Conservation (phyloP, 1,140 invertebrate species). For the Neotoxoptera formosana region DNA sequence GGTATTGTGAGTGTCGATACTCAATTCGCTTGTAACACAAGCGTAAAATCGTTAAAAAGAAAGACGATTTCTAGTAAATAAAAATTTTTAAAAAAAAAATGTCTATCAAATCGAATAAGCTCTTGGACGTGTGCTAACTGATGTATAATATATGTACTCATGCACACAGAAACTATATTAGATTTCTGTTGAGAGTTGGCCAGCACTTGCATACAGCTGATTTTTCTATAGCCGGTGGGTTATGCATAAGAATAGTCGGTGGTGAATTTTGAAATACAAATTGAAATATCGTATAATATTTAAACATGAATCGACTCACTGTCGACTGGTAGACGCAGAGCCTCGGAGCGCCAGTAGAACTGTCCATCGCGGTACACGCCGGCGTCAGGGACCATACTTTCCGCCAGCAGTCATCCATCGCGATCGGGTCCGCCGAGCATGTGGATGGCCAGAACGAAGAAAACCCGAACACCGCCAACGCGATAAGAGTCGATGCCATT, state of each 20-base stretch:
- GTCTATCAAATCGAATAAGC: background rate
- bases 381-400: slow-evolving; percentile 41
- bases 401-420: slow-evolving; percentile 44
- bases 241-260: background rate
- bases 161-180: background rate
- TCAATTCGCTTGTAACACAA: background rate
- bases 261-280: background rate
- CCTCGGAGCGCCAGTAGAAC: background rate
- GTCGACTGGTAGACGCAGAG: slow-evolving; percentile 11
- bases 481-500: background rate
- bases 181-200: background rate
- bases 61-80: background rate
- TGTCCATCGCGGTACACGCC: background rate
- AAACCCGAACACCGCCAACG: background rate
- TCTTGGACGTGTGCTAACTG: background rate
- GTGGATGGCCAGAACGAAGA: too few relatives aligned
- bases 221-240: background rate
- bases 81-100: background rate
- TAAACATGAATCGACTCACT: slow-evolving; percentile 23
- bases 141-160: background rate
- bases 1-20: background rate
- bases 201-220: background rate
- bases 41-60: background rate
- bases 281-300: background rate
- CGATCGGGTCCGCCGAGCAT: background rate